These are phyloP conservation scores for Drosophila borealis DNA, from an alignment of 2,888 invertebrate genomes.

Conservation along the genomic window DNA sequence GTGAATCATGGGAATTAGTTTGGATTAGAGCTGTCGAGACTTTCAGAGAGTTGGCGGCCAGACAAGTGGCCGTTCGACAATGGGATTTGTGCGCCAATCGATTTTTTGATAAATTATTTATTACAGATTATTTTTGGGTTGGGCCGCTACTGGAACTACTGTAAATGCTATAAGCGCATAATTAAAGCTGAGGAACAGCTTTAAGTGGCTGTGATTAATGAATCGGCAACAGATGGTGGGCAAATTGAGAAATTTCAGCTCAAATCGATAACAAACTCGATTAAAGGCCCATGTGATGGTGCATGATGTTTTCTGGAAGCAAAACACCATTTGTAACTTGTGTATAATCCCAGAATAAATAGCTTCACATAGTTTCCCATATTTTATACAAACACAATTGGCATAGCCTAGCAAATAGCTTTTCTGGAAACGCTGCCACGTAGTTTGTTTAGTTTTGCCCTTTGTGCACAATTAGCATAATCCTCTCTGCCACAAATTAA, in stretches of 20 bases:
- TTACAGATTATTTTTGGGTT: conserved; percentile 20
- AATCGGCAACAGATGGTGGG: conserved; percentile 26
- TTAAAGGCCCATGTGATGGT: conserved; percentile 12
- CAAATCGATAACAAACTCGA: conserved; percentile 15
- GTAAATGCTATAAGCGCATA: conserved; percentile 36
- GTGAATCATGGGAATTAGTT: conserved; percentile 69
- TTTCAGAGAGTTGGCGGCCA: conserved; percentile 15
- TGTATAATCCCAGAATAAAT: conserved; percentile 7
- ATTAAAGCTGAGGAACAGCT: conserved; percentile 59
- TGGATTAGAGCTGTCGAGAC: conserved; percentile 58
- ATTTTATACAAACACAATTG: conserved; percentile 10
- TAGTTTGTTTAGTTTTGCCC: conserved; percentile 4
- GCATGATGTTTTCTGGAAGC: background rate
- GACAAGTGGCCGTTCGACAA: conserved; percentile 48
- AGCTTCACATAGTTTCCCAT: background rate
- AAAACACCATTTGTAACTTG: background rate
- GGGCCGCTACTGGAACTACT: conserved; percentile 32
- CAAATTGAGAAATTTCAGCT: conserved; percentile 8
- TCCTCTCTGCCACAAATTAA: conserved; percentile 40
- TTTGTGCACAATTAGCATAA: conserved; percentile 55
- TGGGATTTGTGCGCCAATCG: conserved; percentile 65
- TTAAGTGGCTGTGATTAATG: conserved; percentile 68
- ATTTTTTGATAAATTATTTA: conserved; percentile 76
- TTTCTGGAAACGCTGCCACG: background rate
- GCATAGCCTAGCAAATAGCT: conserved; percentile 4